phyloP scores from a whole-genome alignment of 2,113 vertebrate species.

The Penelope pileata region DNA sequence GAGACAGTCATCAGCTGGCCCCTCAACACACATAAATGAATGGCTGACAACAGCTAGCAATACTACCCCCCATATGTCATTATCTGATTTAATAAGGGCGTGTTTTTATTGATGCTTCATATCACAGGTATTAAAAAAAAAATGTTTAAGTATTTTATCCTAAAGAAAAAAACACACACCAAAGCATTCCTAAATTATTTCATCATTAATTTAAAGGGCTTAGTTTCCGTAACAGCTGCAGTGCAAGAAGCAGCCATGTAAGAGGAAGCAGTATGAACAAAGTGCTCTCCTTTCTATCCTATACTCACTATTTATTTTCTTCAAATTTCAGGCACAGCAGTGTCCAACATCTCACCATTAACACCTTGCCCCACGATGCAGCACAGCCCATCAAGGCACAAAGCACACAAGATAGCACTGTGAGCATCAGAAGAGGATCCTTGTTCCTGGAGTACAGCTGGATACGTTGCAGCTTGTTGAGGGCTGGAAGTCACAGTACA shows the following conservation, averaged over 20 bases:
- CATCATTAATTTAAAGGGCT: not conserved
- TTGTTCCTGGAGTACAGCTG: not conserved
- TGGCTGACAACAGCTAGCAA: not conserved
- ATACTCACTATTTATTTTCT: not conserved
- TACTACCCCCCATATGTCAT: not conserved
- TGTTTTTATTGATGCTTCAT: not conserved
- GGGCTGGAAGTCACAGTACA: not conserved
- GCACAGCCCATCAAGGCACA: fast-evolving
- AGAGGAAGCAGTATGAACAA: not conserved
- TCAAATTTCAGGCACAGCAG: not conserved
- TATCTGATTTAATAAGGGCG: not conserved
- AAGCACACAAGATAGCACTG: not conserved
- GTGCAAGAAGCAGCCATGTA: not conserved
- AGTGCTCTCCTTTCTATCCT: not conserved
- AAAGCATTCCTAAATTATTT: not conserved
- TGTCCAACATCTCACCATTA: not conserved
- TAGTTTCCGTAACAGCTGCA: not conserved
- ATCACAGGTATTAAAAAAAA: not conserved
- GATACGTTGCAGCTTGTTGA: not conserved
- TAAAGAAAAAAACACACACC: not conserved
- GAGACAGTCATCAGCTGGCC: not conserved
- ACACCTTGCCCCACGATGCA: not conserved
- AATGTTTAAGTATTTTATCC: not conserved
- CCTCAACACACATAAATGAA: not conserved
- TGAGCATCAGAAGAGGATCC: too few relatives aligned